A percentile compares a stretch with the other conserved stretches of the same genome.
Evolutionary conservation across 2,888 invertebrate genomes (phyloP).

Genomic region (Capitulum mitella): DNA sequence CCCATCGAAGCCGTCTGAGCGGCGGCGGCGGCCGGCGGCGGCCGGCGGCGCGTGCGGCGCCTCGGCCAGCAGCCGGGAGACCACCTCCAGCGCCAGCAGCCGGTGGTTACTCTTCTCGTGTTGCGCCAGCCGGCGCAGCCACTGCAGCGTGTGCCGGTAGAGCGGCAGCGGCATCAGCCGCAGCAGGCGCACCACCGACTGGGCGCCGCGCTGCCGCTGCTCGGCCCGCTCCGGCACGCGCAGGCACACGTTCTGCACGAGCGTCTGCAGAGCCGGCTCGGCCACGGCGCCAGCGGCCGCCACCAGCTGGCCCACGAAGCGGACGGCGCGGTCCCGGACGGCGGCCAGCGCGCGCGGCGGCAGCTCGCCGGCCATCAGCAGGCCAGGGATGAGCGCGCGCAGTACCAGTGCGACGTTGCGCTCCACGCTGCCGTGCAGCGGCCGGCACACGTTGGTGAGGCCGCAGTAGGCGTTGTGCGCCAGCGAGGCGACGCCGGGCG

Average conservation of each 20-base stretch:
- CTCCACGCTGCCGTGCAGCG: constrained; percentile 44
- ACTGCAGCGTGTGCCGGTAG: constrained; percentile 43
- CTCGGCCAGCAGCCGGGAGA: constrained; percentile 43
- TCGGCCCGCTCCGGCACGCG: constrained; percentile 47
- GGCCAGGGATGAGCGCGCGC: constrained; percentile 35
- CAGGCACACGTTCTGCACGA: constrained; percentile 47
- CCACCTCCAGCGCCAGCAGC: constrained; percentile 50
- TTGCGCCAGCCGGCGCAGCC: constrained; percentile 44
- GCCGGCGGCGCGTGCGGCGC: not conserved
- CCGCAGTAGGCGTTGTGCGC: constrained; percentile 44
- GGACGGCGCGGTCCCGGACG: constrained; percentile 36
- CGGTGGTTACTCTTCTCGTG: constrained; percentile 46
- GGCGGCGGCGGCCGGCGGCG: constrained; percentile 15
- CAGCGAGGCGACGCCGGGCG: constrained; percentile 36
- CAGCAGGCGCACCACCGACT: constrained; percentile 42
- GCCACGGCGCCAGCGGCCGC: constrained; percentile 39
- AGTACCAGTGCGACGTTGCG: constrained; percentile 34
- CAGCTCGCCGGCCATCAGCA: constrained; percentile 36
- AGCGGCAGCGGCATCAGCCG: constrained; percentile 40
- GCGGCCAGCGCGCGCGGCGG: constrained; percentile 34
- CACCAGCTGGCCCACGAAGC: constrained; percentile 35
- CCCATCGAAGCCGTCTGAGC: not conserved
- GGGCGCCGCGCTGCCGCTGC: constrained; percentile 44
- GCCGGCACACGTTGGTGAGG: constrained; percentile 43
- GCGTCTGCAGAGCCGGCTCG: constrained; percentile 40